Percentiles rank a stretch among this genome's conserved stretches.
phyloP scores from a whole-genome alignment of 2,113 vertebrate species.

The Callithrix jacchus region DNA sequence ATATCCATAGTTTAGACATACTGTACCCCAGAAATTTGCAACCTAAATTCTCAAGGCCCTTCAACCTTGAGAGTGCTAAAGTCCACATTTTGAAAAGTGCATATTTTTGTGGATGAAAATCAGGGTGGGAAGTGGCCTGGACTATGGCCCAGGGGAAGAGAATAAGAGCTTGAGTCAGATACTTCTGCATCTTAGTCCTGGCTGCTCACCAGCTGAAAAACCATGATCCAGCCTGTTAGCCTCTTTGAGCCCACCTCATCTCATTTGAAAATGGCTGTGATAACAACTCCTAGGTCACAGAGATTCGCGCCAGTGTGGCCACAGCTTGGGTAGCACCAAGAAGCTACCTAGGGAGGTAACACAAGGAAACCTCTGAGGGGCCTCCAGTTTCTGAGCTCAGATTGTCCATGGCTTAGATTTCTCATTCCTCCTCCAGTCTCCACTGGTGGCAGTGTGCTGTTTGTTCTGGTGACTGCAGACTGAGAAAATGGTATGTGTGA shows the following conservation, averaged over 20 bases:
- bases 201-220: background rate
- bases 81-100: background rate
- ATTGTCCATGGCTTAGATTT: background rate
- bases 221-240: background rate
- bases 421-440: background rate
- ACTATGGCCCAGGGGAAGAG: background rate
- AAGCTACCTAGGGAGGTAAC: background rate
- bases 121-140: background rate
- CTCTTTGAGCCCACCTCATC: background rate
- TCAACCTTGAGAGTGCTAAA: background rate
- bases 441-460: background rate
- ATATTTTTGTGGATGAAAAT: background rate
- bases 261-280: background rate
- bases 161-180: background rate
- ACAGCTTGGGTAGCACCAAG: background rate
- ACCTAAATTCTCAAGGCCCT: background rate
- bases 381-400: background rate
- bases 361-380: background rate
- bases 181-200: background rate
- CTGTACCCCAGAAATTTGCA: background rate
- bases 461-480: background rate
- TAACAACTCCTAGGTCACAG: background rate
- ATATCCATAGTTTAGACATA: background rate
- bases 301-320: background rate
- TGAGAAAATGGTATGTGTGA: background rate